Percentiles rank a stretch among this genome's conserved stretches.
Evolutionary conservation across 2,888 invertebrate genomes (phyloP).

Genomic region (Tachina fera): DNA sequence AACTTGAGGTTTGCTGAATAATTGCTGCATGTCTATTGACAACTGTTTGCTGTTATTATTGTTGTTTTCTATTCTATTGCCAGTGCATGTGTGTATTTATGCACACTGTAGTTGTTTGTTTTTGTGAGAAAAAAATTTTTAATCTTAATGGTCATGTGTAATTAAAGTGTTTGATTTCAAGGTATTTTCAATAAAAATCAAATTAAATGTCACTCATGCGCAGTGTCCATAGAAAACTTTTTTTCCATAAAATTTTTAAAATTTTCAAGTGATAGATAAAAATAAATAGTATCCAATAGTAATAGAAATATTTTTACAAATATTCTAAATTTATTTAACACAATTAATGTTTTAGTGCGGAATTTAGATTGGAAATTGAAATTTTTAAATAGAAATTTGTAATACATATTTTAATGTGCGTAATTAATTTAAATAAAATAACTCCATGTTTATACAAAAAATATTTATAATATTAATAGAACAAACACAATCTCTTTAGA

Average conservation of each 20-base stretch:
- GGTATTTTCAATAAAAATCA: conserved; percentile 68
- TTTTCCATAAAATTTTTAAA: conserved; percentile 40
- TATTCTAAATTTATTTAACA: conserved; percentile 47
- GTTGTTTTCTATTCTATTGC: neutral
- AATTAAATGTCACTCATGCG: conserved; percentile 67
- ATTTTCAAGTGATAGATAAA: conserved; percentile 32
- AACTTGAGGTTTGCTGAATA: conserved; percentile 52
- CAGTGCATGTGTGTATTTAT: neutral
- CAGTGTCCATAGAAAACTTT: conserved; percentile 9
- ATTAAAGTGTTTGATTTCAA: conserved; percentile 70
- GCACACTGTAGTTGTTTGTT: conserved; percentile 20
- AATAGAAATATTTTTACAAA: conserved; percentile 20
- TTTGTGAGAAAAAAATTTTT: conserved; percentile 57
- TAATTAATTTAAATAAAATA: no score
- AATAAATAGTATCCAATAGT: conserved; percentile 4
- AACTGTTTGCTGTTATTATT: conserved; percentile 23
- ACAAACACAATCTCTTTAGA: neutral
- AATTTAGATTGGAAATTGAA: conserved; percentile 20
- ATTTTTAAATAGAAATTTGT: conserved; percentile 1
- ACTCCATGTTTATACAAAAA: no score
- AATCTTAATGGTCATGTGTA: conserved; percentile 67
- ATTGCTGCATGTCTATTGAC: conserved; percentile 49
- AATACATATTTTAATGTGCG: neutral
- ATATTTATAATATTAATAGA: conserved; percentile 3
- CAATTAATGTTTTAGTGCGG: conserved; percentile 15